Evolutionary conservation across 2,113 vertebrate genomes (phyloP).

Genomic region (Neotoma lepida): DNA sequence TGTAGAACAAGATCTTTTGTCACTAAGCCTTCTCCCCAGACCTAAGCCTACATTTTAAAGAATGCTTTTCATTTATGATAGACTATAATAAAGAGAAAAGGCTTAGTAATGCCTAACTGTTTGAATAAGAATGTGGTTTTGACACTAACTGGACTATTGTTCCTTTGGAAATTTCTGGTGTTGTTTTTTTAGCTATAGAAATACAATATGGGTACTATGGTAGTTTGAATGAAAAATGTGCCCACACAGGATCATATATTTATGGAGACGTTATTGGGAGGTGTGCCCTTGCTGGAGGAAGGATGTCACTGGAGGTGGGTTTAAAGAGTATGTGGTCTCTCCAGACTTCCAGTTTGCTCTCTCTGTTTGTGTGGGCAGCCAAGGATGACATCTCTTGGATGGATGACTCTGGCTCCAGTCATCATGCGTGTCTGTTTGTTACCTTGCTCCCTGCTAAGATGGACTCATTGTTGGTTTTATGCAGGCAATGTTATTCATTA

Average conservation of each 20-base stretch:
- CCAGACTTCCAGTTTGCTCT: not conserved
- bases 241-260: not conserved
- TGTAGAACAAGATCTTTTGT: not conserved
- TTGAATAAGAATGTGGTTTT: not conserved
- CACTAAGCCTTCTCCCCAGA: not conserved
- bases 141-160: not conserved
- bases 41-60: not conserved
- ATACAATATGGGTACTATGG: not conserved
- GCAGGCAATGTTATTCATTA: no score
- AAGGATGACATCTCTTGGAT: not conserved
- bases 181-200: not conserved
- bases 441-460: not conserved
- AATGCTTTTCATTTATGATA: not conserved
- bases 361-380: not conserved
- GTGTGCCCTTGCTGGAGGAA: not conserved
- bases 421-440: not conserved
- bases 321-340: not conserved
- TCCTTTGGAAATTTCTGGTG: not conserved
- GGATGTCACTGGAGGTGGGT: not conserved
- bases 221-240: not conserved
- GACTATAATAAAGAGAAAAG: not conserved
- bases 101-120: not conserved
- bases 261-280: not conserved
- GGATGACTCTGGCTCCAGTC: not conserved
- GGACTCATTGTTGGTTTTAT: no score